Evolutionary conservation across 92 coral and sea anemone genomes (phyloP), one percentile per base, ranked within the genome.

Genomic region (Galaxea fascicularis): DNA sequence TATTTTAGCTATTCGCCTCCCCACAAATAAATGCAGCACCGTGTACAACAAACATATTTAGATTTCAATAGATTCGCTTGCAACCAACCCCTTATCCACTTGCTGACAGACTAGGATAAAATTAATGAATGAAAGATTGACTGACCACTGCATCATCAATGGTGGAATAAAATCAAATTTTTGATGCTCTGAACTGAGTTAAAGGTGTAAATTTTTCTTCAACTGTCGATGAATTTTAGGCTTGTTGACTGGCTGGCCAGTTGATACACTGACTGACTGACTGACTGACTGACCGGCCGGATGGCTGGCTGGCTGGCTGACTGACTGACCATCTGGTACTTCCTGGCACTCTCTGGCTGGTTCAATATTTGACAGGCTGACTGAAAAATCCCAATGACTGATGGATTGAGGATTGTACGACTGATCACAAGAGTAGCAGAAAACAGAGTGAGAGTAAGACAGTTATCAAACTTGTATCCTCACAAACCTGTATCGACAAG

Each of bases 401-500:
- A 2, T 6, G 41, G n/a, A n/a, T n/a, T 35, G 41, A 35, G 41
- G 41, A 35, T 35, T 35, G 41, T n/a, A 35, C 41, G 41, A 35
- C 6, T 6, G 6, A 35, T n/a, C n/a, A n/a, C n/a, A n/a, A n/a
- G n/a, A n/a, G n/a, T 6, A 35, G 41, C 41, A 35, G 41, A 6
- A 35, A 2, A 35, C 54, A 10, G 13, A 49, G 10, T 49, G 54
- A 49, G 63, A 16, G 63, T 4, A 2, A 0, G n/a, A 1, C 3
- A 57, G 25, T 4, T 16, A 5, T 15, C 21, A 57, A 57, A 57
- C 63, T 10, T 4, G 30, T 9, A 22, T 9, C 2, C 5, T 0
- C 18, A 58, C 54, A 59, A 41, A 93, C 97, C 97, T 86, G 29
- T 73, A 91, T 41, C 95, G 91, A 68, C 98, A 94, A 56, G 91